Percentiles rank a stretch among this genome's conserved stretches.
Evolutionary conservation across 2,797 vertebrate species (phyloP).

Genomic region (Coregonus suidteri): DNA sequence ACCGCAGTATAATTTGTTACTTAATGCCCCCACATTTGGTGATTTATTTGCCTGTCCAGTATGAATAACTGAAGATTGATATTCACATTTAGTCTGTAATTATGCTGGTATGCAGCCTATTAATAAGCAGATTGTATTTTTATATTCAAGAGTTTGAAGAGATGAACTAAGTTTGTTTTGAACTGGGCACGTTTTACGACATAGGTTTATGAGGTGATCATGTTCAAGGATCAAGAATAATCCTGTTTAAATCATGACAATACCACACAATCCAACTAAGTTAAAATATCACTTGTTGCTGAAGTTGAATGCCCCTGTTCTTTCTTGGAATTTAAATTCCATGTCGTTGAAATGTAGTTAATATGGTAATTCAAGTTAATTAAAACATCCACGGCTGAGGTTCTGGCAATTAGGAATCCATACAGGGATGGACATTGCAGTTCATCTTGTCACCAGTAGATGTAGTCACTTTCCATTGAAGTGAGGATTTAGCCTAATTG

Average conservation of each 20-base stretch:
- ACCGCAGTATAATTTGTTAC: neutral
- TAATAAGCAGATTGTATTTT: neutral
- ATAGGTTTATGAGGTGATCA: too few species aligned
- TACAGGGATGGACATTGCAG: constrained; percentile 24
- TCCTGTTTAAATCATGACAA: constrained; percentile 1
- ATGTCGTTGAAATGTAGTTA: neutral
- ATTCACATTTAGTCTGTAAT: neutral
- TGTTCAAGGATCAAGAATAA: neutral
- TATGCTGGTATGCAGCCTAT: neutral
- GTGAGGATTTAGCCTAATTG: neutral
- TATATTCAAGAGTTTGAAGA: neutral
- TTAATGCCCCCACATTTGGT: neutral
- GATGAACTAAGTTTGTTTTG: neutral
- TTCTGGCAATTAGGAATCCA: neutral
- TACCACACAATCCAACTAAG: neutral
- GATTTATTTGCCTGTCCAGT: neutral
- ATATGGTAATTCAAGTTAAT: neutral
- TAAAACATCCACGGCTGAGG: neutral
- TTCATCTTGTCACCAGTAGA: constrained; percentile 41
- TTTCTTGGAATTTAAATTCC: neutral
- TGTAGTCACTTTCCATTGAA: constrained; percentile 42
- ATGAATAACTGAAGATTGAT: neutral
- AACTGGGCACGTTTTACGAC: neutral
- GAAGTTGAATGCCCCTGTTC: neutral
- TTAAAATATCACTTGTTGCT: neutral